Base-by-base conservation (phyloP, 2,113 vertebrate genomes). In the Passer montanus region DNA sequence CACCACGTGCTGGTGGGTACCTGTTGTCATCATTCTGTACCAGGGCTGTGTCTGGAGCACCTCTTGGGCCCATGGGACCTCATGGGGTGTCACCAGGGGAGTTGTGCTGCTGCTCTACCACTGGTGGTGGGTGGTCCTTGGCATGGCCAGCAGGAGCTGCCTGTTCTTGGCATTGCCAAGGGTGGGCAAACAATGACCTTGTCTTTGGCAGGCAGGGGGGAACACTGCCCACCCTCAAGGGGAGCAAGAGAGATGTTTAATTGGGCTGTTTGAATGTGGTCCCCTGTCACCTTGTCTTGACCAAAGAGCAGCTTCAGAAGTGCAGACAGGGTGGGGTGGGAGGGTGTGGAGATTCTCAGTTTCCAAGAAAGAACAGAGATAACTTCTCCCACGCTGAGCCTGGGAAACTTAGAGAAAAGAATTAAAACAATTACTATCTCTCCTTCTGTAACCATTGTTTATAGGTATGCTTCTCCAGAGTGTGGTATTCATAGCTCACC, bases 1-100 rank as follows among this genome's bases (percentile, higher is more conserved):
- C 23, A 7, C 31, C 11, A 1, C 0, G 1, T 2, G 3, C 22
- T 56, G 70, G 41, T 68, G 52, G 84, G 33, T 60, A 1, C 31
- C 30, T 2, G 3, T 41, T 69, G 56, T 84, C 0, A 0, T n/a
- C 24, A 37, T 18, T 22, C 5, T 6, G 23, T 10, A 16, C 37
- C 10, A n/a, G 55, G 46, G 7, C 53, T 79, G 60, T 86, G 59
- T 66, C 55, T 2, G 3, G 52, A 74, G 69, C 1, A 2, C 58
- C 84, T 89, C 52, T 27, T 24, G 27, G 16, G 33, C 27, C 56
- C 4, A 0, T 69, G 84, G 49, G 53, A 35, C 14, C 67, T 82
- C 62, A 13, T 35, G 52, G 64, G 35, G 6, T 4, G 2, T 74
- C 41, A 26, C 0, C 1, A 6, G 33, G 8, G 47, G 11, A 70